Conservation (phyloP, 2,113 vertebrate species). For the Clupea harengus region DNA sequence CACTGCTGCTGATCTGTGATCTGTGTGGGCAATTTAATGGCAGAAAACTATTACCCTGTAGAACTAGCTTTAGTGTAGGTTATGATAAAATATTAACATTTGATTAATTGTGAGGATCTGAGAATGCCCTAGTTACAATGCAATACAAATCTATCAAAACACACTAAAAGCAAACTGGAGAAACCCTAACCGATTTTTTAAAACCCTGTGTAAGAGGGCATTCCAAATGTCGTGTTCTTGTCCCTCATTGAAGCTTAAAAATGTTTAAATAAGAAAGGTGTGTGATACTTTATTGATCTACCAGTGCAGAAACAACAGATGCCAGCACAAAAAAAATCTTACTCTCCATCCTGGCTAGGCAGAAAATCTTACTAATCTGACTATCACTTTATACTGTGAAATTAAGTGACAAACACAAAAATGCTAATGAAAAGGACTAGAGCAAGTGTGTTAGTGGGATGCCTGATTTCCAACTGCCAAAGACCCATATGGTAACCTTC, state of each 20-base stretch:
- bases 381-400: neutral
- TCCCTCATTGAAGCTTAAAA: neutral
- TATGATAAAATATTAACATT: too few relatives aligned
- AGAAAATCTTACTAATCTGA: too few relatives aligned
- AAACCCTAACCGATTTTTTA: too few relatives aligned
- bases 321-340: neutral
- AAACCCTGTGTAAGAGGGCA: neutral
- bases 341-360: neutral
- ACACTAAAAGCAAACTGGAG: neutral
- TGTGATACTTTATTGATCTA: neutral
- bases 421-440: neutral
- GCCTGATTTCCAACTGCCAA: neutral
- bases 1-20: too few relatives aligned
- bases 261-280: neutral
- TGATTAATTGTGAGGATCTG: too few relatives aligned
- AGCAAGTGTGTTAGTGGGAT: neutral
- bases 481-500: slow-evolving; percentile 1
- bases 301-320: neutral
- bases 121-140: too few relatives aligned
- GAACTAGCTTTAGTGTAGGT: too few relatives aligned
- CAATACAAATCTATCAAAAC: too few relatives aligned
- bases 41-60: too few relatives aligned
- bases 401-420: neutral
- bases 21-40: too few relatives aligned
- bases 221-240: neutral